Conservation (phyloP, 64 coral and sea anemone genomes). For the Porites australiensis region DNA sequence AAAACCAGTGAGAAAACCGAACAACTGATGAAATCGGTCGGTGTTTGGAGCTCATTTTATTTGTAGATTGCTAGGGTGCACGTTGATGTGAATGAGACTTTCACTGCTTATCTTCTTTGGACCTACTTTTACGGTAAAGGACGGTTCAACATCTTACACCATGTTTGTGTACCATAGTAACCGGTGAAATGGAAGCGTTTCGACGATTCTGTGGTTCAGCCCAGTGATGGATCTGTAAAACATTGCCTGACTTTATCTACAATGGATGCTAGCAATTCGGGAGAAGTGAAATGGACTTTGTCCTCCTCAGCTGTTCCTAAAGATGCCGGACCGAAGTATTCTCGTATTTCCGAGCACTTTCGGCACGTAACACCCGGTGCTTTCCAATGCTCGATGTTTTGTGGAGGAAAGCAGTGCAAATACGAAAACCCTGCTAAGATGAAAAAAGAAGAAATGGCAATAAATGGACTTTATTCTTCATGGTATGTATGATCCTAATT, state of each 20-base stretch:
- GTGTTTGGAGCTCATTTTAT: too few species aligned
- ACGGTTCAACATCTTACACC: too few species aligned
- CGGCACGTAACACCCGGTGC: slow-evolving; percentile 91
- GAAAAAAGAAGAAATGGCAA: slow-evolving; percentile 82
- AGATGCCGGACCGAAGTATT: slow-evolving; percentile 96
- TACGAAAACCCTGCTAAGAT: slow-evolving; percentile 96
- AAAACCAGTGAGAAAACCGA: too few species aligned
- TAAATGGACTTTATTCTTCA: slow-evolving; percentile 94
- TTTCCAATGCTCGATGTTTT: slow-evolving; percentile 99
- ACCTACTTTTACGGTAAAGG: too few species aligned
- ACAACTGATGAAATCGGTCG: too few species aligned
- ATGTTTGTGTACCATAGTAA: too few species aligned
- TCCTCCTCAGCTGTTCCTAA: slow-evolving; percentile 20
- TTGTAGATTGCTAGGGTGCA: too few species aligned
- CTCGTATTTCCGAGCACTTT: slow-evolving; percentile 90
- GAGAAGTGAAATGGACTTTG: slow-evolving; percentile 89
- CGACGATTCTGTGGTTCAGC: too few species aligned
- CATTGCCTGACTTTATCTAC: background rate
- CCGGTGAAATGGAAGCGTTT: too few species aligned
- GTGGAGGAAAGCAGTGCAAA: slow-evolving; percentile 95
- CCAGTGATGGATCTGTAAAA: too few species aligned
- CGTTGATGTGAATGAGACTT: too few species aligned
- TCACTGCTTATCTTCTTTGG: too few species aligned
- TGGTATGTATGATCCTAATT: slow-evolving; percentile 66
- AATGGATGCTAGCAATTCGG: slow-evolving; percentile 33